Conservation (phyloP, 2,113 vertebrate species). For the Ploceus nigricollis region DNA sequence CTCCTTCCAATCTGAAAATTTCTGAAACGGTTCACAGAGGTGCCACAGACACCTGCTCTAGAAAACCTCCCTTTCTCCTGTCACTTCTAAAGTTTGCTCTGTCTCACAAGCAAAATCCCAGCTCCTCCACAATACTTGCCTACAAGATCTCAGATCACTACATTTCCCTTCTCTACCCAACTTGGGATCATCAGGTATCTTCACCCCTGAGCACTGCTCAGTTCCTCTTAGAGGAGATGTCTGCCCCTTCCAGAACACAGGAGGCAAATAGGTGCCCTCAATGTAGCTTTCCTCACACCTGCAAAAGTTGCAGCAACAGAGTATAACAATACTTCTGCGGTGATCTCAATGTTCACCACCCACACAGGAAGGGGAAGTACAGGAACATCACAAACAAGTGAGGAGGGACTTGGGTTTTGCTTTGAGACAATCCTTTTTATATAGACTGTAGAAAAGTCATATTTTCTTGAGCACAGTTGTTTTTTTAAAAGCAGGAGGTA, state of each 20-base stretch:
- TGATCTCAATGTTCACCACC: background rate
- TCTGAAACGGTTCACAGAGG: background rate
- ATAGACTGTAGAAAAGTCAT: background rate
- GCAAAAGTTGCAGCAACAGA: background rate
- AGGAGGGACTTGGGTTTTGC: background rate
- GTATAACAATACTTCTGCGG: background rate
- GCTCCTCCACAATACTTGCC: background rate
- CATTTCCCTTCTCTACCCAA: background rate
- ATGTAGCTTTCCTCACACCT: background rate
- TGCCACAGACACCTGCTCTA: background rate
- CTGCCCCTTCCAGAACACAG: background rate
- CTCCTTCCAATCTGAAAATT: background rate
- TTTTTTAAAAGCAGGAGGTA: background rate
- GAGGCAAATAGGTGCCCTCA: fast-evolving
- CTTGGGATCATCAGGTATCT: background rate
- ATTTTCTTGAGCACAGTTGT: background rate
- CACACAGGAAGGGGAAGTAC: background rate
- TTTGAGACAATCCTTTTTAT: background rate
- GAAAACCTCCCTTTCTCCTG: background rate
- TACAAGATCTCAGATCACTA: background rate
- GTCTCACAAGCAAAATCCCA: background rate
- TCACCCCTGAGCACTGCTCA: background rate
- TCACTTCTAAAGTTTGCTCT: background rate
- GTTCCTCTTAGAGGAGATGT: background rate
- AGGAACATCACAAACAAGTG: background rate